Base-by-base conservation (phyloP, 1,140 invertebrate species). In the Hydropsyche tenuis region DNA sequence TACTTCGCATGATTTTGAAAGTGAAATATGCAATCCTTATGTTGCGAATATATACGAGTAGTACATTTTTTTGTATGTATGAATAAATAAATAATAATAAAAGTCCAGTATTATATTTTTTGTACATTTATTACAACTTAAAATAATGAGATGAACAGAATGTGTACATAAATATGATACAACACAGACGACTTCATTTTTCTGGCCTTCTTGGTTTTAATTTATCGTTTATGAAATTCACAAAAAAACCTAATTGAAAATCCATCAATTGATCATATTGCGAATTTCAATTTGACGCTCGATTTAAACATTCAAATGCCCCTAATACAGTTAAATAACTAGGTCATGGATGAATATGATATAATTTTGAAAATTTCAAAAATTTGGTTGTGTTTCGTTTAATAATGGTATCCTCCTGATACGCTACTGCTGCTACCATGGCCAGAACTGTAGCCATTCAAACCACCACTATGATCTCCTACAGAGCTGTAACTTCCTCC, bases 401-500 rank as follows among this genome's bases (percentile, higher is more conserved):
- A 25, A 60, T 60, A 20, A 23, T 20, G 11, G n/a, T 60, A 60
- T 4, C 48, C 22, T 6, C 3, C 3, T 5, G 48, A 22, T 53
- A 14, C 3, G 48, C n/a, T 22, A 73, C 76, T 3, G 76, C 76
- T 20, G 69, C 72, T 5, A 76, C 72, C 48, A 69, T 62, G 73
- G 73, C 11, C 51, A 56, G 16, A 4, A 23, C 1, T 23, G 12
- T 60, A 60, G 12, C 56, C 56, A 23, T 37, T 37, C 9, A 37
- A 37, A 37, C 56, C 56, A 7, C 6, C 5, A 56, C 11, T 56
- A 6, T 3, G 2, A 16, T 14, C 12, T 5, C 51, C 51, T 37
- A 37, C 84, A 77, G 86, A 83, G 81, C 84, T 81, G 82, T 86
- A 84, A 80, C 74, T 75, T 18, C 83, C 83, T 74, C 81, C 81